Evolutionary conservation across 2,113 vertebrate genomes (phyloP).

Genomic region (Platichthys flesus): DNA sequence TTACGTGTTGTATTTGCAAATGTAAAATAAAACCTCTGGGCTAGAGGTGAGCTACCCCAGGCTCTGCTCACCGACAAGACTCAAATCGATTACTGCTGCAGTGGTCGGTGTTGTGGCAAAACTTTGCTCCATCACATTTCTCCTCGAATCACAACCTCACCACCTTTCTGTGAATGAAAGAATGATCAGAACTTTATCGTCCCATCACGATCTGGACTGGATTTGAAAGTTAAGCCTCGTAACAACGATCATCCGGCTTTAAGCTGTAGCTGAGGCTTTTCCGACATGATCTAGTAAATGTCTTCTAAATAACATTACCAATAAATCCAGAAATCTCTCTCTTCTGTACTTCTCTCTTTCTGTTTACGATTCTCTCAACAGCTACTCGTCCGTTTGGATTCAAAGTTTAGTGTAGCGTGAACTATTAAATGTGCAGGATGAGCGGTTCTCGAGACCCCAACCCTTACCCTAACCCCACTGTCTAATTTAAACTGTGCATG

Average conservation of each 20-base stretch:
- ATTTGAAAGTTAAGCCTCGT: background rate
- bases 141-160: conserved; percentile 18
- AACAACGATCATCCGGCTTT: background rate
- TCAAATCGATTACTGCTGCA: conserved; percentile 27
- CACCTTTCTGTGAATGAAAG: background rate
- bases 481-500: no score
- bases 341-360: no score
- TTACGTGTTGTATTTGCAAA: conserved; percentile 31
- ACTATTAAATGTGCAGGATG: no score
- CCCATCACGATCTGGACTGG: no score
- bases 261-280: background rate
- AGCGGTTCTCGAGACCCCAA: no score
- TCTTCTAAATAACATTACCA: background rate
- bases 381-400: no score
- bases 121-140: conserved; percentile 35
- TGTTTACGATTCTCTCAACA: no score
- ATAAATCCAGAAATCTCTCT: no score
- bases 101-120: background rate
- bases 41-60: conserved; percentile 5
- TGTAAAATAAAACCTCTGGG: conserved; percentile 38
- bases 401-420: no score
- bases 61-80: conserved; percentile 35
- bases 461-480: no score
- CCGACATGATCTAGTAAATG: conserved; percentile 1
- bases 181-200: background rate